Base-by-base conservation (phyloP, 2,888 invertebrate genomes). In the Sinotaia quadrata region DNA sequence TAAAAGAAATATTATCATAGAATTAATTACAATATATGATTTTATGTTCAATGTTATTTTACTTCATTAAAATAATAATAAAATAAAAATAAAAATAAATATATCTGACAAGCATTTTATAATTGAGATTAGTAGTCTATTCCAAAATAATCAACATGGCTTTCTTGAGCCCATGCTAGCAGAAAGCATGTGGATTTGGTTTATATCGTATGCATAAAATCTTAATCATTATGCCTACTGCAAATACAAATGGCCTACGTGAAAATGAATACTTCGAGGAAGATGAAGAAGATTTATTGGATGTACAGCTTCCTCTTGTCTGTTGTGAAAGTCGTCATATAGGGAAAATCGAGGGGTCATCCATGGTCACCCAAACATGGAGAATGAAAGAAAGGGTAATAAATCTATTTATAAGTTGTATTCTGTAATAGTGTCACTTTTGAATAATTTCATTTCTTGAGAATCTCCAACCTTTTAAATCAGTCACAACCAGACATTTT, bases 351-450 rank as follows among this genome's bases (percentile, higher is more conserved):
- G 92, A 93, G 82, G 92, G 92, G 15, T 90, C 91, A 60, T 90
- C 90, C 79, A 91, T 91, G 78, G 90, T 92, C 47, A 91, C 92
- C 12, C 94, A 95, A 83, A 92, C 93, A 75, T 97, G 97, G 97
- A 91, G 97, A 80, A 95, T 97, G 91, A 95, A 96, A 87, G 89
- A 89, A 76, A 75, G 89, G 80, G 89, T 88, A 78, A 57, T 84
- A 74, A 66, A 24, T 21, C 21, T n/a, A 18, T 10, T 49, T n/a
- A 8, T 49, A 8, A 49, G 21, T 49, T 24, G 24, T 49, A 24
- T 49, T 8, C 24, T n/a, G n/a, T n/a, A n/a, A n/a, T n/a, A n/a
- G n/a, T n/a, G n/a, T n/a, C n/a, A n/a, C n/a, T n/a, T n/a, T n/a
- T n/a, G n/a, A n/a, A n/a, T n/a, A n/a, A n/a, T n/a, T n/a, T n/a